Conservation (phyloP, 2,888 invertebrate species). For the Ichneumon xanthorius region DNA sequence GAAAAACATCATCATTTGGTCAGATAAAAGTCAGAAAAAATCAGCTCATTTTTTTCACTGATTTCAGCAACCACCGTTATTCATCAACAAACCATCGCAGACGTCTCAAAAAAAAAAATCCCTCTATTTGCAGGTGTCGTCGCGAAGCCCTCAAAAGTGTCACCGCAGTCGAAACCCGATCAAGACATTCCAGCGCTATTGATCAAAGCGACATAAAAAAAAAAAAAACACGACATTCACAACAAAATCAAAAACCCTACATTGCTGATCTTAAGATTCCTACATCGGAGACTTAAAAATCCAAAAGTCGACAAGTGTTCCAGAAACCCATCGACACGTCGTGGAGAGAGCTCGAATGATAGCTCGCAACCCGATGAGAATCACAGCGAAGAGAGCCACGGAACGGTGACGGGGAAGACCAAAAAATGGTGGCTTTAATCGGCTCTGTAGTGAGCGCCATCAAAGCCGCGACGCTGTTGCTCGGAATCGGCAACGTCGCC, state of each 20-base stretch:
- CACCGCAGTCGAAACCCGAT: conserved; percentile 43
- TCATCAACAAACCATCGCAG: no score
- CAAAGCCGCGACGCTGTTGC: conserved; percentile 90
- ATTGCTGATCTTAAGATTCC: neutral
- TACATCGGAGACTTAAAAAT: neutral
- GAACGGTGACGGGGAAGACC: conserved; percentile 29
- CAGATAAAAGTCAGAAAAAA: neutral
- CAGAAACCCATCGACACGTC: neutral
- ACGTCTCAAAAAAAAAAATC: conserved; percentile 62
- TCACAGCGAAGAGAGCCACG: conserved; percentile 12
- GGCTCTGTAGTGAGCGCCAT: conserved; percentile 88
- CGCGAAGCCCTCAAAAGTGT: conserved; percentile 47
- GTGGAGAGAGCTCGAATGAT: neutral
- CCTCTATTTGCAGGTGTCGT: conserved; percentile 60
- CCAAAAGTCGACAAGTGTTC: neutral
- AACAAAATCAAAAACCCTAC: neutral
- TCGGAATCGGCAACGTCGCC: conserved; percentile 90
- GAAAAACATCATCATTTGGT: no score
- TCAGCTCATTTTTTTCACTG: neutral
- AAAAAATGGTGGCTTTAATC: conserved; percentile 78
- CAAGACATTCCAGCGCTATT: neutral
- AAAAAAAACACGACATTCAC: neutral
- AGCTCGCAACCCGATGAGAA: conserved; percentile 10
- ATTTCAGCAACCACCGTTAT: conserved; percentile 12
- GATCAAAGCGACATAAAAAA: neutral